Evolutionary conservation across 2,797 vertebrate genomes (phyloP), one percentile per base, ranked within the genome.

Genomic region (Dryobates pubescens): DNA sequence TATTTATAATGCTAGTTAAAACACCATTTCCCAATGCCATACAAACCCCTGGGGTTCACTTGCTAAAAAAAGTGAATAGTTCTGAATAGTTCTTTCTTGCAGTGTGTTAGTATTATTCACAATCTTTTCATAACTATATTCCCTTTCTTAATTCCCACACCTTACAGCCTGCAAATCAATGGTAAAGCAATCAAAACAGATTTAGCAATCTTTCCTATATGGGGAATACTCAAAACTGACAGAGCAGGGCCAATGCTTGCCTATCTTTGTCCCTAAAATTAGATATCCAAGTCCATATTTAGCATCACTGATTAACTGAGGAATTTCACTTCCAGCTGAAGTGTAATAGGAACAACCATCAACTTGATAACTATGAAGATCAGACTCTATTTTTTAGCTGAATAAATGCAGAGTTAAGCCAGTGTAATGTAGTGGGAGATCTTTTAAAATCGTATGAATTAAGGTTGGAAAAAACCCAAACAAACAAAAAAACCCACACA

Each of bases 191-290:
- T 81, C 27, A 89, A 87, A 94, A 84, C 6, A 59, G 72, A 85
- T 82, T 90, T 84, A 65, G 57, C 34, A 86, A 74, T 58, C n/a
- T 86, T 85, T 86, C 79, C 89, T 88, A 38, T 76, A 38, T 12
- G 76, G 54, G 27, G 19, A 94, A 78, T 88, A 56, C 68, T 73
- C 84, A 88, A 91, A 92, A 82, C 17, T 86, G 79, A 69, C 92
- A 92, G 68, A 87, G 38, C 5, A 47, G 38, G 36, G 30, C 38
- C 47, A 73, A 72, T 17, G 6, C 30, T 88, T 80, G 72, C 29
- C 74, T 74, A 71, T 59, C 73, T 81, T 49, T 30, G 13, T 74
- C 88, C 67, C 76, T 83, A 94, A 92, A 91, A 76, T 79, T 71
- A 79, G 49, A 53, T 11, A 51, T 11, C 30, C 61, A 59, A 49